These are phyloP conservation scores for Hypomesus transpacificus DNA, from an alignment of 2,113 vertebrate species.

Conservation along the genomic window DNA sequence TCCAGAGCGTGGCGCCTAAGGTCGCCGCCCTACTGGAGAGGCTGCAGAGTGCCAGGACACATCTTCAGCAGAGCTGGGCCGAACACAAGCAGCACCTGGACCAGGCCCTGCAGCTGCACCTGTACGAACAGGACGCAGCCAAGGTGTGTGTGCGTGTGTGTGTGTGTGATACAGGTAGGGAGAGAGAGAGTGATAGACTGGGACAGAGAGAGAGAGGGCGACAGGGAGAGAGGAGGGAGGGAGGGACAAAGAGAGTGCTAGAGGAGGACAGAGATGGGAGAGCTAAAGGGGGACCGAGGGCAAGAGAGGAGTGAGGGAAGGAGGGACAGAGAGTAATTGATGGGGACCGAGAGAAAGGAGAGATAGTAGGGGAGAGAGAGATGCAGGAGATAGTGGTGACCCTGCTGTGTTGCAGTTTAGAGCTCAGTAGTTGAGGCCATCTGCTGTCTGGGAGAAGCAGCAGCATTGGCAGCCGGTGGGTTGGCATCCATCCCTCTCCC, in stretches of 20 bases:
- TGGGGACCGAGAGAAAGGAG: no score
- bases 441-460: slow-evolving; percentile 7
- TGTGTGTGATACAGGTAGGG: not conserved
- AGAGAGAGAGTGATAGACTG: no score
- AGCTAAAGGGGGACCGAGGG: not conserved
- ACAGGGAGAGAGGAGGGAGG: not conserved
- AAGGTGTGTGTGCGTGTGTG: slow-evolving; percentile 75
- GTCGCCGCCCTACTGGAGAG: slow-evolving; percentile 92
- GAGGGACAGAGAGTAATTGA: no score
- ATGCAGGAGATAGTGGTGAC: not conserved
- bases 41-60: slow-evolving; percentile 82
- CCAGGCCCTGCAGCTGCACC: slow-evolving; percentile 93
- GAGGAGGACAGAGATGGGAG: no score
- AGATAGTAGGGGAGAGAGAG: not conserved
- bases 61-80: slow-evolving; percentile 62
- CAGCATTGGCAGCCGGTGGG: slow-evolving; percentile 4
- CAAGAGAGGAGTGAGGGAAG: not conserved
- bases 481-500: not conserved
- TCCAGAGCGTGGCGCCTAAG: slow-evolving; percentile 95
- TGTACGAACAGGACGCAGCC: slow-evolving; percentile 95
- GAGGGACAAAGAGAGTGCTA: not conserved
- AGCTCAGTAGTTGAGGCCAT: not conserved
- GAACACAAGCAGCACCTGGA: slow-evolving; percentile 83
- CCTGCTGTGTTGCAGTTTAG: slow-evolving; percentile 5
- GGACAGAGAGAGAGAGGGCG: no score